These are phyloP conservation scores for Rhinichthys klamathensis DNA, from an alignment of 2,113 vertebrate species.

Conservation along the genomic window DNA sequence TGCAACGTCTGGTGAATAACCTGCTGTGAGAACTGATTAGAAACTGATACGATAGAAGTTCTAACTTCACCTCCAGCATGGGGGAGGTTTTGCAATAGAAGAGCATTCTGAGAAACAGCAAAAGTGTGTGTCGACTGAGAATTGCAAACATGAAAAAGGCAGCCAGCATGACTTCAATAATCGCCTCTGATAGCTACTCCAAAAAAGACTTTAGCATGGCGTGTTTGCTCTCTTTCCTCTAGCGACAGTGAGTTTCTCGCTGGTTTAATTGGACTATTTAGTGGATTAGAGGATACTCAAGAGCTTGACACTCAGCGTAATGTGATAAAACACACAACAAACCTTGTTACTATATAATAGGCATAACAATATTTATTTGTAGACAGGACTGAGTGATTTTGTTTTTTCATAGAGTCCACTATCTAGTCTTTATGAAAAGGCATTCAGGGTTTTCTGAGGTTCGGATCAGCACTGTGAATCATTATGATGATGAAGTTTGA, in stretches of 20 bases:
- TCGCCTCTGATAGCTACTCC: not conserved
- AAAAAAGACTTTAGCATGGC: not conserved
- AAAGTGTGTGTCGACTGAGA: slow-evolving; percentile 7
- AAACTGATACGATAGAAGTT: not conserved
- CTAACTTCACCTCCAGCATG: slow-evolving; percentile 1
- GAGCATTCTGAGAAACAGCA: slow-evolving; percentile 1
- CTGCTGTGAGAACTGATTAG: slow-evolving; percentile 35
- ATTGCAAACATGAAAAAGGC: slow-evolving; percentile 34
- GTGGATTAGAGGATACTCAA: slow-evolving; percentile 11
- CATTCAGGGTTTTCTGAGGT: not conserved
- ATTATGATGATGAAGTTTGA: slow-evolving; percentile 5
- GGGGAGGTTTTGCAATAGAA: not conserved
- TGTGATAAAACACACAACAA: slow-evolving; percentile 40
- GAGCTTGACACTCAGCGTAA: slow-evolving; percentile 1
- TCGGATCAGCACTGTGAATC: not conserved
- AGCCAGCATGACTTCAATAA: slow-evolving; percentile 36
- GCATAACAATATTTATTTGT: slow-evolving; percentile 6
- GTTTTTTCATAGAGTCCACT: not conserved
- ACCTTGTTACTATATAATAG: slow-evolving; percentile 3
- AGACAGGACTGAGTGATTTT: not conserved
- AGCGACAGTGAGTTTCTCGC: slow-evolving; percentile 8
- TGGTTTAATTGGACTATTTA: slow-evolving; percentile 47
- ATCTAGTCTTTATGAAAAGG: not conserved
- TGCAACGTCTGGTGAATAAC: not conserved
- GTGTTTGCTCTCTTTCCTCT: slow-evolving; percentile 1